Base-by-base conservation (phyloP, 2,113 vertebrate genomes). In the Strigops habroptila region DNA sequence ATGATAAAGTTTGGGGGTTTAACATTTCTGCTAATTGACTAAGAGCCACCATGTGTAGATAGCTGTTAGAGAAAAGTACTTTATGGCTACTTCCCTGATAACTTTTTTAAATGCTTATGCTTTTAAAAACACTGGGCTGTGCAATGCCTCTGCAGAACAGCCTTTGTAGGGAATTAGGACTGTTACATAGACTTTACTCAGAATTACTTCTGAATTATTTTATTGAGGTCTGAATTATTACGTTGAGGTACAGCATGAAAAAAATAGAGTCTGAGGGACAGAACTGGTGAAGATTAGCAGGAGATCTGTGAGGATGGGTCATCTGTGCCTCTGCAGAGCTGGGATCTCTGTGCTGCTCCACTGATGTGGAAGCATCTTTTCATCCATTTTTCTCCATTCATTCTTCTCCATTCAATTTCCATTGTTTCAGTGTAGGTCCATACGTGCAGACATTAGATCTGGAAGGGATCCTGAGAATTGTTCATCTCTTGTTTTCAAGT, bases 311-410 rank as follows among this genome's bases (percentile, higher is more conserved):
- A 37, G 60, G 37, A 33, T 33, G 23, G 82, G 33, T 63, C 16
- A 6, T 15, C 41, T 37, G 18, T 59, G 63, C 25, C 23, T 60
- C 19, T 75, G 70, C 11, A 28, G 25, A 11, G 13, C 64, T 37
- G 44, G 43, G 33, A 18, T 44, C 35, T 62, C 16, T 53, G 28
- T 60, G 49, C 64, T 35, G 44, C 19, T 52, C 77, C 51, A 25
- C 6, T 63, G n/a, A 5, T 59, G 22, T 28, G 44, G 65, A 44
- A 76, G 22, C 57, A 35, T 35, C 67, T 86, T 71, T 76, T 67
- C 2, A 75, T 43, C 12, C 2, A 0, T 18, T 57, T 75, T 51
- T 33, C 43, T 37, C 10, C 22, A 2, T 41, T 46, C 25, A 1
- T 18, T 57, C 70, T 41, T 35, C 48, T 37, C 12, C 18, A 3